These are phyloP conservation scores for Coptodon rendalli DNA, from an alignment of 2,113 vertebrate species.

Conservation along the genomic window DNA sequence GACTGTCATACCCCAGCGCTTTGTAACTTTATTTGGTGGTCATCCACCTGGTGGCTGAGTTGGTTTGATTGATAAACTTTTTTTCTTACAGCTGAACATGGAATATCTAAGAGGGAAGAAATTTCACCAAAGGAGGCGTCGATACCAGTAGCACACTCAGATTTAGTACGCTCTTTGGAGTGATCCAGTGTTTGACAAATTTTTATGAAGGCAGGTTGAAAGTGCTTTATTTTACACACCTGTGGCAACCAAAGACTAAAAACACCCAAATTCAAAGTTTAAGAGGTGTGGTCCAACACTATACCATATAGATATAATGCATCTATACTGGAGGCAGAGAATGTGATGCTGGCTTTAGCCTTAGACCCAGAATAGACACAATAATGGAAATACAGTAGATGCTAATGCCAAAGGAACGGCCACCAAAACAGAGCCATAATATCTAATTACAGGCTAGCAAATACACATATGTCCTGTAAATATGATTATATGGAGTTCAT, in stretches of 20 bases:
- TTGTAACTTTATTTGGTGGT: not conserved
- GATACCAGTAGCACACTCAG: not conserved
- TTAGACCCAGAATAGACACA: not conserved
- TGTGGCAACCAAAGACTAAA: not conserved
- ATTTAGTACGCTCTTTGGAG: not conserved
- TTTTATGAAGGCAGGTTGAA: not conserved
- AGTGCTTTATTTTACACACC: not conserved
- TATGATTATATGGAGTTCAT: not conserved
- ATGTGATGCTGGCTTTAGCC: not conserved
- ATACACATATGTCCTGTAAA: not conserved
- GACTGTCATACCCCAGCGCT: rapidly evolving
- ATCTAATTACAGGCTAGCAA: not conserved
- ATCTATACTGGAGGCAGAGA: not conserved
- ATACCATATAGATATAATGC: not conserved
- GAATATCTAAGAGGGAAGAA: not conserved
- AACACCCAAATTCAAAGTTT: not conserved
- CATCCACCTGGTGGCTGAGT: not conserved
- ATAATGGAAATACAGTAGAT: not conserved
- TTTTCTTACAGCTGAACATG: not conserved
- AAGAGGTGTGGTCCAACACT: not conserved
- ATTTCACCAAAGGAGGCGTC: rapidly evolving
- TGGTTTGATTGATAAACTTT: not conserved
- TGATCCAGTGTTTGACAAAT: not conserved
- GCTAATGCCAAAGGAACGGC: not conserved
- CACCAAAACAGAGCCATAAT: not conserved